Percentiles rank a stretch among this genome's conserved stretches.
Evolutionary conservation across 2,113 vertebrate genomes (phyloP).

Genomic region (Piprites chloris): DNA sequence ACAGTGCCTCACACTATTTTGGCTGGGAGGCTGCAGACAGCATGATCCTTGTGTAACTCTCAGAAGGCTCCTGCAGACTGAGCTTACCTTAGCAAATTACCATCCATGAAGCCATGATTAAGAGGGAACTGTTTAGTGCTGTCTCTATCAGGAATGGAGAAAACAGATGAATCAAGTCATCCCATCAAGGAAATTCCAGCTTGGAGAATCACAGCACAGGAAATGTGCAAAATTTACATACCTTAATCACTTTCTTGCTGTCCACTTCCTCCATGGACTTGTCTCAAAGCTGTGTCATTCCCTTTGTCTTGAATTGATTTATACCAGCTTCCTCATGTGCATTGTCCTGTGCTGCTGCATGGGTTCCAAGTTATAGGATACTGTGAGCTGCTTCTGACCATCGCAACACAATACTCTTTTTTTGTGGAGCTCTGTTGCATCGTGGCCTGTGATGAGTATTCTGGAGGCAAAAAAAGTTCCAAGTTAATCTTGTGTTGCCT

Average conservation of each 20-base stretch:
- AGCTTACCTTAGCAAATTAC: background rate
- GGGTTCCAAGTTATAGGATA: background rate
- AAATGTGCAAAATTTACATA: background rate
- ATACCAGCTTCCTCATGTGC: background rate
- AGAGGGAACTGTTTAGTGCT: background rate
- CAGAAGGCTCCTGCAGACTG: background rate
- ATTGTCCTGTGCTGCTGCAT: background rate
- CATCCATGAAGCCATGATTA: background rate
- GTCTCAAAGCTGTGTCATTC: background rate
- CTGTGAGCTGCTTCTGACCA: background rate
- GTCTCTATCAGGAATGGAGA: background rate
- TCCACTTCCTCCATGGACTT: background rate
- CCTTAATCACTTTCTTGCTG: background rate
- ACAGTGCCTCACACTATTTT: rapidly evolving
- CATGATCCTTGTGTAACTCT: background rate
- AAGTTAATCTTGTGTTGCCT: background rate
- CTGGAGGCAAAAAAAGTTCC: background rate
- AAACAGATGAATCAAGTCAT: background rate
- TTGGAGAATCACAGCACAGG: background rate
- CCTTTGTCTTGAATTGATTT: background rate
- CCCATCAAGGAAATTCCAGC: background rate
- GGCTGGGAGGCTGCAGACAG: background rate
- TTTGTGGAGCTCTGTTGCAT: background rate
- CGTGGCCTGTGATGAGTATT: background rate
- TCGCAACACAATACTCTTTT: background rate